phyloP scores from a whole-genome alignment of 2,113 vertebrate species.

The Tyrannus savana region DNA sequence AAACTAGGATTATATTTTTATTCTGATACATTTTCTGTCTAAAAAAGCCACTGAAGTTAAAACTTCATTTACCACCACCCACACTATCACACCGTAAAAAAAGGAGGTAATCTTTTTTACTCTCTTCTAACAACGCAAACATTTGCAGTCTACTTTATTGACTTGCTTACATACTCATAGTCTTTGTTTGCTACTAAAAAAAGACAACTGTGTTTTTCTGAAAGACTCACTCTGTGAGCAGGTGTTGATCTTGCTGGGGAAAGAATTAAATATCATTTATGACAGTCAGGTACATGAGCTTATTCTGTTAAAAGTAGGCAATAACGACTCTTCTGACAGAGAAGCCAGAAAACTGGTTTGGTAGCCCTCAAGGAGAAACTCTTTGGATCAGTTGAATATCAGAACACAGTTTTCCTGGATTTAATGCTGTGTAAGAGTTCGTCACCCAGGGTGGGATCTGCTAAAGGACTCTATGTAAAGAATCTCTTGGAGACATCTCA shows the following conservation, averaged over 20 bases:
- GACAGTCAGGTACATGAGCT: neutral
- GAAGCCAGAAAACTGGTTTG: neutral
- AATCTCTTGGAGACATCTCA: neutral
- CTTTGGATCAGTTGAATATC: neutral
- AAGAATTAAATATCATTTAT: slow-evolving; percentile 1
- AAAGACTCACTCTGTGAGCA: neutral
- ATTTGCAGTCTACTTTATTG: neutral
- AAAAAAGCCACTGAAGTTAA: neutral
- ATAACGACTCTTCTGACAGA: neutral
- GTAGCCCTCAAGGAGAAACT: neutral
- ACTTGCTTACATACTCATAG: neutral
- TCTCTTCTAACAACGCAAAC: neutral
- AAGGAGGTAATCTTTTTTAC: neutral
- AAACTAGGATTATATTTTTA: neutral
- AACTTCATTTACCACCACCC: neutral
- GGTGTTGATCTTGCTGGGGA: slow-evolving; percentile 5
- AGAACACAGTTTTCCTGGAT: neutral
- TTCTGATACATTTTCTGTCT: neutral
- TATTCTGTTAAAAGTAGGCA: neutral
- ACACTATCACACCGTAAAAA: neutral
- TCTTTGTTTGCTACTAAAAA: slow-evolving; percentile 6
- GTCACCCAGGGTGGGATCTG: neutral
- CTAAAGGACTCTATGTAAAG: neutral
- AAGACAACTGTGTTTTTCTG: neutral
- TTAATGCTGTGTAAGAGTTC: neutral